Evolutionary conservation across 2,888 invertebrate species (phyloP), one percentile per base, ranked within the genome.

Genomic region (Drosophila dives): DNA sequence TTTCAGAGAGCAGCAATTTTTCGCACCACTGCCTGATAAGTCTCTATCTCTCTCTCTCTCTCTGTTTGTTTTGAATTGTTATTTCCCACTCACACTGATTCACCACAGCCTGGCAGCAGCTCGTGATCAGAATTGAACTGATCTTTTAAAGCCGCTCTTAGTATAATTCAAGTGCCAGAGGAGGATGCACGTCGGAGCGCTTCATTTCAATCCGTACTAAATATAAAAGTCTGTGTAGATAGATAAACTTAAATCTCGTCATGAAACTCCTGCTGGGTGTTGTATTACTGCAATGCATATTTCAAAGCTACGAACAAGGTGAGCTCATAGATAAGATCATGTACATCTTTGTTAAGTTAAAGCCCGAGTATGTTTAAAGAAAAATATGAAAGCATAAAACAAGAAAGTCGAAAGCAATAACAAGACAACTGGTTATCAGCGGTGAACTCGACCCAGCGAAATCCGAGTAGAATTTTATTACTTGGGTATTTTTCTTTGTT

Each of bases 401-500:
- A 20, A 64, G 59, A 20, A 67, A 59, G 42, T 40, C 12, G 3
- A 61, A 56, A 72, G 51, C 33, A 63, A 65, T 12, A 54, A 63
- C 20, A 70, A 63, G 42, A 63, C 59, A 81, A 72, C 76, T 69
- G 66, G 69, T 82, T 88, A 90, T 86, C 87, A 80, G 65, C 60
- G 55, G 36, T 83, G 83, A 86, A 83, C 84, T 81, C 80, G 81
- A 83, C 77, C 81, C 74, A 59, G 4, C 38, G 64, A 53, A 68
- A 74, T 70, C 60, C 53, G 42, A 40, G 53, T 42, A 29, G 54
- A 54, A 20, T 61, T 53, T 51, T 60, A 33, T 42, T 49, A 17
- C 45, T 56, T 11, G 56, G 67, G 50, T 33, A 7, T 63, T 73
- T 70, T 55, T 53, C 29, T 53, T 26, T 45, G 1, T 36, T 42